phyloP scores from a whole-genome alignment of 2,797 vertebrate species.

The Oreochromis grahami region DNA sequence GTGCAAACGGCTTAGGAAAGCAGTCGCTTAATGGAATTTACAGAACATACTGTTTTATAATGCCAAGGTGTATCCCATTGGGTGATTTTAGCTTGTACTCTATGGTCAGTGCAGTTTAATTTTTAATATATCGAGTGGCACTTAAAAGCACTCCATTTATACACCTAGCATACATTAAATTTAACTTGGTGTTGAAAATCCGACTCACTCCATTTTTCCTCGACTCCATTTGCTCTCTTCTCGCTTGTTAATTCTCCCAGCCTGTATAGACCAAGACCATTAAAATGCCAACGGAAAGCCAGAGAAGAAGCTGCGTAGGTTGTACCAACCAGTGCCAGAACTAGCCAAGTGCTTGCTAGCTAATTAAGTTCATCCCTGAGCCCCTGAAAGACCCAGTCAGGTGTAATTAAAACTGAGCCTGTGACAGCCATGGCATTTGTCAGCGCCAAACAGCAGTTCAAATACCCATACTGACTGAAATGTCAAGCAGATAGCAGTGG shows the following conservation, averaged over 20 bases:
- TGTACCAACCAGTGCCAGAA: constrained; percentile 55
- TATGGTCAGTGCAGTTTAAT: neutral
- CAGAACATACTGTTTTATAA: neutral
- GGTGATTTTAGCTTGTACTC: constrained; percentile 2
- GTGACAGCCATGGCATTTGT: constrained; percentile 96
- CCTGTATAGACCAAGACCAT: constrained; percentile 39
- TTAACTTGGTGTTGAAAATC: constrained; percentile 4
- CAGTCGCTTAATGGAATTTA: neutral
- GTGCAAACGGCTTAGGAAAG: neutral
- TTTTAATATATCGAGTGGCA: neutral
- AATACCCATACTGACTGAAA: constrained; percentile 96
- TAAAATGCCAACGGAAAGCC: constrained; percentile 55
- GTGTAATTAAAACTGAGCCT: constrained; percentile 92
- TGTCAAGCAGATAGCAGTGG: constrained; percentile 90
- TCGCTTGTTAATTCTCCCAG: constrained; percentile 47
- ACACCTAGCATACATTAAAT: constrained; percentile 24
- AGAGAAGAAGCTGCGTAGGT: constrained; percentile 52
- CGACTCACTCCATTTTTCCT: constrained; percentile 1
- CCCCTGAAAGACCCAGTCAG: constrained; percentile 82
- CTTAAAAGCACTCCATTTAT: constrained; percentile 27
- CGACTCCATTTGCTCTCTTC: constrained; percentile 10
- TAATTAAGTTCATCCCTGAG: constrained; percentile 88
- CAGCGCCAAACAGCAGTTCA: constrained; percentile 87
- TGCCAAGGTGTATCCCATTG: neutral
- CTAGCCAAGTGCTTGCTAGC: constrained; percentile 66